Evolutionary conservation across 1,140 invertebrate species (phyloP).

Genomic region (Cydia pomonella): DNA sequence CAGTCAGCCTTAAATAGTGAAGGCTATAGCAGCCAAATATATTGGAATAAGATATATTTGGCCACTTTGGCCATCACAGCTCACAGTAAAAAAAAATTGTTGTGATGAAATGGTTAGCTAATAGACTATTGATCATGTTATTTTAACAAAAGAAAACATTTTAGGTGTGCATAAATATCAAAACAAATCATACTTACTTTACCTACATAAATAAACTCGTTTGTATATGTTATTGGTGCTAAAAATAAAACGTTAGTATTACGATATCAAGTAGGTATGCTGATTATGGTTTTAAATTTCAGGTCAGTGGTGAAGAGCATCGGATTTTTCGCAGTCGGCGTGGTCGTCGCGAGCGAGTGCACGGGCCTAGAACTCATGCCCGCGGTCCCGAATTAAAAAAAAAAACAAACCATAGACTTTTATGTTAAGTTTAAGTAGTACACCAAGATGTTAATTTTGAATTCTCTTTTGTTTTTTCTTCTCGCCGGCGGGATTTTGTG

Average conservation of each 20-base stretch:
- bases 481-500: constrained; percentile 46
- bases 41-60: no score
- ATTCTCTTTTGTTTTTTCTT: constrained; percentile 59
- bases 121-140: not conserved
- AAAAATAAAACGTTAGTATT: not conserved
- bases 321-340: constrained; percentile 84
- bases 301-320: constrained; percentile 87
- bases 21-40: no score
- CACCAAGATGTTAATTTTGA: constrained; percentile 55
- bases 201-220: not conserved
- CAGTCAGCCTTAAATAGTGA: no score
- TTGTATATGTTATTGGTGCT: not conserved
- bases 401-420: constrained; percentile 40
- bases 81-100: no score
- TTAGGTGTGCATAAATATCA: not conserved
- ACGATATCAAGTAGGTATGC: constrained; percentile 13
- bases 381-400: constrained; percentile 70
- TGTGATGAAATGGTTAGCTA: no score
- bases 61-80: no score
- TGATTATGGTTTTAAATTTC: constrained; percentile 61
- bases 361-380: constrained; percentile 84
- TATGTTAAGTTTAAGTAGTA: constrained; percentile 37
- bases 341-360: constrained; percentile 85
- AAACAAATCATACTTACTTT: not conserved
- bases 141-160: not conserved